phyloP scores from a whole-genome alignment of 2,888 invertebrate genomes.

The Acrobasis repandana region DNA sequence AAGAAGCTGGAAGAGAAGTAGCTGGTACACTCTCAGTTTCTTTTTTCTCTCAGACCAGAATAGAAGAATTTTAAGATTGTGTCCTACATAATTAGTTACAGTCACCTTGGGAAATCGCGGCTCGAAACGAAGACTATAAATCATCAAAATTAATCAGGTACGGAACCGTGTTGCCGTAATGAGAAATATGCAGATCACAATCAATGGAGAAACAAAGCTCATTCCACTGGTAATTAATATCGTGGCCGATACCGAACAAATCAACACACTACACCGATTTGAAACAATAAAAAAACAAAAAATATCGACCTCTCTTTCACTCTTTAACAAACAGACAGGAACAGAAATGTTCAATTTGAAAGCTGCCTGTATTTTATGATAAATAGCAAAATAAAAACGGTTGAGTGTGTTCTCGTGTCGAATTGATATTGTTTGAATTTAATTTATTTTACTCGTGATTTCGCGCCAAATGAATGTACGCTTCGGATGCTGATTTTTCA shows the following conservation, averaged over 20 bases:
- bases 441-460: slow-evolving; percentile 50
- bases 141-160: slow-evolving; percentile 27
- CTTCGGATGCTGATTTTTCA: slow-evolving; percentile 28
- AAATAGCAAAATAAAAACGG: slow-evolving; percentile 66
- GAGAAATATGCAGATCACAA: slow-evolving; percentile 51
- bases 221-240: slow-evolving; percentile 74
- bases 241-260: slow-evolving; percentile 70
- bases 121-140: slow-evolving; percentile 19
- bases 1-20: too few species aligned
- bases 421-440: slow-evolving; percentile 74
- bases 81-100: slow-evolving; percentile 4
- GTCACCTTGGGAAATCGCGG: slow-evolving; percentile 21
- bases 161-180: slow-evolving; percentile 41
- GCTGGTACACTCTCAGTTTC: too few species aligned
- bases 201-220: slow-evolving; percentile 65
- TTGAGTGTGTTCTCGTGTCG: slow-evolving; percentile 73
- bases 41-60: background rate
- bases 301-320: slow-evolving; percentile 39
- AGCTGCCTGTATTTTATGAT: slow-evolving; percentile 70
- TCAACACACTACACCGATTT: slow-evolving; percentile 62
- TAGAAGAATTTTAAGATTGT: background rate
- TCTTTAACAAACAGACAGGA: slow-evolving; percentile 45
- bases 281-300: slow-evolving; percentile 56
- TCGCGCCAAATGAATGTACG: slow-evolving; percentile 58
- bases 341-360: slow-evolving; percentile 58